phyloP scores from a whole-genome alignment of 2,113 vertebrate species.

The Calyptomena viridis region DNA sequence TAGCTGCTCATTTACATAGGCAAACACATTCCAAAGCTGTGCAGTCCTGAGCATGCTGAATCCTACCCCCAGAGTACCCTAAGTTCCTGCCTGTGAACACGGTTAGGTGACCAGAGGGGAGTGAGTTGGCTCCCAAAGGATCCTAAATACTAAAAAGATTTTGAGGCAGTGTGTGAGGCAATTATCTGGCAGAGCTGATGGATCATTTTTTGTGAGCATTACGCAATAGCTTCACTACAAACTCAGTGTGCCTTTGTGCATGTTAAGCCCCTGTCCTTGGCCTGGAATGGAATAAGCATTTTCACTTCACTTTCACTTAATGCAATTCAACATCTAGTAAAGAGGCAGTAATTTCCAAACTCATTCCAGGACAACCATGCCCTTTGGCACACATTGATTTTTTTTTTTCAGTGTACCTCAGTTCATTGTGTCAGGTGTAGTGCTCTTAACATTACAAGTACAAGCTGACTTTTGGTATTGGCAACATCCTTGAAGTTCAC shows the following conservation, averaged over 20 bases:
- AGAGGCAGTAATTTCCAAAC: not conserved
- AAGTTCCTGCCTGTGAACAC: not conserved
- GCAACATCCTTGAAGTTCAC: not conserved
- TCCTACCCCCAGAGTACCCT: not conserved
- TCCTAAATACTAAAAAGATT: not conserved
- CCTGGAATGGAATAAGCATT: not conserved
- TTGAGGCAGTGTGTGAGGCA: not conserved
- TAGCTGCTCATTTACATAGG: not conserved
- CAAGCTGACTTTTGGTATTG: not conserved
- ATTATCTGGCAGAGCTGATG: not conserved
- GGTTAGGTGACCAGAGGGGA: accelerated
- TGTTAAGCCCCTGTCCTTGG: not conserved
- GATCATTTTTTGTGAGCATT: not conserved
- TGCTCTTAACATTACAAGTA: not conserved
- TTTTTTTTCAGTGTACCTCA: not conserved
- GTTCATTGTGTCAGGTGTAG: not conserved
- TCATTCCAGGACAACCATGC: not conserved
- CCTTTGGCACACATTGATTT: not conserved
- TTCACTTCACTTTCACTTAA: not conserved
- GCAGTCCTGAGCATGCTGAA: not conserved
- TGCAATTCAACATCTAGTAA: accelerated
- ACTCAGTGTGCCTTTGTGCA: accelerated
- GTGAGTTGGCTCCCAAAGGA: not conserved
- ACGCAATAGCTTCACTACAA: not conserved
- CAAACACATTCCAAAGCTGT: not conserved